phyloP scores from a whole-genome alignment of 53 echinoderm and acorn worm genomes.

The Antedon mediterranea region DNA sequence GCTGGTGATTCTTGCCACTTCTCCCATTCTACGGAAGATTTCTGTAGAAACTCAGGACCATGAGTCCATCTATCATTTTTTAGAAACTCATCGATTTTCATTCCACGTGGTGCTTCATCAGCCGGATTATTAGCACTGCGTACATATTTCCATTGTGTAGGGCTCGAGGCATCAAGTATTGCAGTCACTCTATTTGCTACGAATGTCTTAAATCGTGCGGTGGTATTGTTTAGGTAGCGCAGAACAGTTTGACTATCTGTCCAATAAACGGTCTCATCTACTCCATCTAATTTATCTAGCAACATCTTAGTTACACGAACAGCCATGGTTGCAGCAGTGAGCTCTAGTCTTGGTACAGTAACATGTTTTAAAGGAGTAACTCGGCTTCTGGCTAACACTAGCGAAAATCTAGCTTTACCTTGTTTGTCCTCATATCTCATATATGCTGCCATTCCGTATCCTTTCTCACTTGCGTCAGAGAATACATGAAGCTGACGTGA shows the following conservation, averaged over 20 bases:
- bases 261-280: background rate
- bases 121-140: constrained; percentile 44
- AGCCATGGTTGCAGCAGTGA: constrained; percentile 13
- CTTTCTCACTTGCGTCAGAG: constrained; percentile 27
- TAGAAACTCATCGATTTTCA: constrained; percentile 29
- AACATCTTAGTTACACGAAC: background rate
- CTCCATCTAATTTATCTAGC: background rate
- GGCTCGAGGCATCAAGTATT: too few relatives aligned
- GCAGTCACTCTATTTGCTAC: constrained; percentile 35
- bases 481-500: constrained; percentile 23
- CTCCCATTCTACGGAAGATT: constrained; percentile 4
- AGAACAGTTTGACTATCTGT: constrained; percentile 25
- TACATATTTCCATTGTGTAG: constrained; percentile 34
- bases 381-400: constrained; percentile 17
- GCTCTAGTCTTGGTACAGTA: constrained; percentile 20
- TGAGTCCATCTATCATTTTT: constrained; percentile 24
- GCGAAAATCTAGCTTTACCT: constrained; percentile 20
- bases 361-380: constrained; percentile 28
- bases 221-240: constrained; percentile 19
- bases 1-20: background rate
- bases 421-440: constrained; percentile 8
- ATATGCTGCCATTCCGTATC: constrained; percentile 27
- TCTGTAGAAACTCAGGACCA: constrained; percentile 37
- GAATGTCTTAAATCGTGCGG: constrained; percentile 33
- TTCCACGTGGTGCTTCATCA: constrained; percentile 50